Conservation (phyloP, 2,888 invertebrate genomes). For the Machimus rusticus region DNA sequence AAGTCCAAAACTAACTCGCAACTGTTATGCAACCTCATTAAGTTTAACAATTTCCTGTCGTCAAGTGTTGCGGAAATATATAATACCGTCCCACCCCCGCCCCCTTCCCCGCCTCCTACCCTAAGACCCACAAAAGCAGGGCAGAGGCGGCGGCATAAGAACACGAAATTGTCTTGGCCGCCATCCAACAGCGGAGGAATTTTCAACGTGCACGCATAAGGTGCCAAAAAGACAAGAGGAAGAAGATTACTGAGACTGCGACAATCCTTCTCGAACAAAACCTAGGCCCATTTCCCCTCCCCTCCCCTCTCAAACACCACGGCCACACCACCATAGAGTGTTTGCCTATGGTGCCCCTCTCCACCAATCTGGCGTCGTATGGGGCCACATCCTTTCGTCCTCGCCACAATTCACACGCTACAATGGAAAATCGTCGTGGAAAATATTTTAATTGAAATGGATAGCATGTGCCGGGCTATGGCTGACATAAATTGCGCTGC, state of each 20-base stretch:
- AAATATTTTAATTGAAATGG: conserved; percentile 33
- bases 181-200: not conserved
- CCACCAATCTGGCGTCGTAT: not conserved
- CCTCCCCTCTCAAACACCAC: not conserved
- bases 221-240: conserved; percentile 12
- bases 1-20: not conserved
- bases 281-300: not conserved
- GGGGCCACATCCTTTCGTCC: not conserved
- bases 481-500: conserved; percentile 22
- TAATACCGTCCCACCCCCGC: not conserved
- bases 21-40: conserved; percentile 14
- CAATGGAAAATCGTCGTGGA: not conserved
- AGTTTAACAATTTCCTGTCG: conserved; percentile 10
- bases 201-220: not conserved
- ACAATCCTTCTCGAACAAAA: not conserved
- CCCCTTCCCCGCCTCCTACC: not conserved
- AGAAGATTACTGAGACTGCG: not conserved
- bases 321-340: not conserved
- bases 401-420: not conserved
- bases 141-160: not conserved
- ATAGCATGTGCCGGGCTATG: conserved; percentile 3
- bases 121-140: not conserved
- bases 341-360: not conserved
- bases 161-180: not conserved
- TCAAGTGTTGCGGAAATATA: not conserved